Percentiles rank a stretch among this genome's conserved stretches.
Conservation (phyloP, 1,140 invertebrate genomes). For the Callitettix versicolor region DNA sequence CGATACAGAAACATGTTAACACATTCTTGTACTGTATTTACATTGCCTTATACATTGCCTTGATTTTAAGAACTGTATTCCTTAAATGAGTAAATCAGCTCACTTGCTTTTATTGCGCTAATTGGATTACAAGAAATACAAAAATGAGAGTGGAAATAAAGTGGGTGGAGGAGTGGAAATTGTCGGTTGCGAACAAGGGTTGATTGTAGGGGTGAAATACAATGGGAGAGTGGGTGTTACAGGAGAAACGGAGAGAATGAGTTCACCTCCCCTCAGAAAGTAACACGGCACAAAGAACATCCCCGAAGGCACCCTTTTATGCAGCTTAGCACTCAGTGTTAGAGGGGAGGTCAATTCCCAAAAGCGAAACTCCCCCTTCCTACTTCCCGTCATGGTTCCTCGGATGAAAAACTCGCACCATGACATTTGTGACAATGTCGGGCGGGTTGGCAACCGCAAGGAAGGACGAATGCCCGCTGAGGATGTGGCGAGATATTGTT, state of each 20-base stretch:
- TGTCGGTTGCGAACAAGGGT: slow-evolving; percentile 3
- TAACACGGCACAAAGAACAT: slow-evolving; percentile 9
- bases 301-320: slow-evolving; percentile 6
- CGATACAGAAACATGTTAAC: no score
- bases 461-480: no score
- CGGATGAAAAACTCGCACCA: background rate
- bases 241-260: slow-evolving; percentile 9
- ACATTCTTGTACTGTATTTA: no score
- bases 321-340: slow-evolving; percentile 7
- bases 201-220: slow-evolving; percentile 18
- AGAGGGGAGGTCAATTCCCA: slow-evolving; percentile 8
- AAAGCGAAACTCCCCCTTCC: background rate
- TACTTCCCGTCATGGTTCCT: background rate
- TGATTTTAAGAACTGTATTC: no score
- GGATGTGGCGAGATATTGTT: no score
- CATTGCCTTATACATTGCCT: no score
- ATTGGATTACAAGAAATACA: background rate
- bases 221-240: slow-evolving; percentile 10
- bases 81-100: no score
- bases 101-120: background rate
- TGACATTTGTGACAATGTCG: background rate
- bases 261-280: background rate
- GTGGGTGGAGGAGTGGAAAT: background rate
- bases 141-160: slow-evolving; percentile 20
- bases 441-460: no score